Evolutionary conservation across 2,113 vertebrate species (phyloP).

Genomic region (Diadophis punctatus): DNA sequence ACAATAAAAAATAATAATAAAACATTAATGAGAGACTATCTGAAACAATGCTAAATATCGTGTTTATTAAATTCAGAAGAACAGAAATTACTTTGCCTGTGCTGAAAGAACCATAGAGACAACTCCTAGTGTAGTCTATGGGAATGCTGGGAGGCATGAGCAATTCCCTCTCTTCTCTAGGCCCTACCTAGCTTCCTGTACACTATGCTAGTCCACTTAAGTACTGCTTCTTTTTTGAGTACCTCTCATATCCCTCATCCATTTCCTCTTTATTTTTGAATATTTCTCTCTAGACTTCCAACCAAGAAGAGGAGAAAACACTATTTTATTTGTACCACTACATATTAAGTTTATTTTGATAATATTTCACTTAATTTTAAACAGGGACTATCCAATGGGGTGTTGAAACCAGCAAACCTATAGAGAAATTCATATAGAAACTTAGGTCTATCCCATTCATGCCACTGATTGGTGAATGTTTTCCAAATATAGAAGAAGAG

Average conservation of each 20-base stretch:
- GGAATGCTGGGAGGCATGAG: neutral
- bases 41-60: neutral
- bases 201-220: neutral
- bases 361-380: neutral
- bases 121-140: neutral
- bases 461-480: neutral
- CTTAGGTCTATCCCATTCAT: neutral
- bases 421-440: neutral
- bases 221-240: neutral
- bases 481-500: neutral
- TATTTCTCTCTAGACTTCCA: neutral
- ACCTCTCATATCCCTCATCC: neutral
- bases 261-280: neutral
- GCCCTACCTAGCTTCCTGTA: neutral
- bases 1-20: neutral
- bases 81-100: neutral
- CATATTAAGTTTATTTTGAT: neutral
- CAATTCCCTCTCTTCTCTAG: neutral
- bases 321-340: neutral
- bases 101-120: neutral
- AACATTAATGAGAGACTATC: neutral
- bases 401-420: neutral
- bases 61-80: neutral
- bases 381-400: neutral
- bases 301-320: neutral